Evolutionary conservation across 2,113 vertebrate species (phyloP).

Genomic region (Hypocryptadius cinnamomeus): DNA sequence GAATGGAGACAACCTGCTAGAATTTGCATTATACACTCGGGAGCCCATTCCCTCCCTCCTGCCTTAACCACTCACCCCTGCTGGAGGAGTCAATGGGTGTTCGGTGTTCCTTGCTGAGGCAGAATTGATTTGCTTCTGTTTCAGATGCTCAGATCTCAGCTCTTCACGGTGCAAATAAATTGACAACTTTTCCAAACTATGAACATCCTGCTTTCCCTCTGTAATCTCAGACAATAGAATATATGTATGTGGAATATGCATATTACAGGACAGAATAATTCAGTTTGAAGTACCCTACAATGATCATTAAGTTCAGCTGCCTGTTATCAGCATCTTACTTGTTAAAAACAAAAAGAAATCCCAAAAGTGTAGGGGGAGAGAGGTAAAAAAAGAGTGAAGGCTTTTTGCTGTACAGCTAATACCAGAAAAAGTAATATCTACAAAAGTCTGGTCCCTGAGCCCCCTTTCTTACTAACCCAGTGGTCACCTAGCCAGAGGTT

Average conservation of each 20-base stretch:
- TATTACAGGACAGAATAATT: not conserved
- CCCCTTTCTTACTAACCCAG: not conserved
- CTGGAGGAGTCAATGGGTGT: not conserved
- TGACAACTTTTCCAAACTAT: not conserved
- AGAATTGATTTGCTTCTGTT: constrained; percentile 11
- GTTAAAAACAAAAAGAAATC: not conserved
- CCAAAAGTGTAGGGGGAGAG: accelerated
- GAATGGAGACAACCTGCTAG: not conserved
- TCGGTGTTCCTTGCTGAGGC: not conserved
- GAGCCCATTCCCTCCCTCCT: not conserved
- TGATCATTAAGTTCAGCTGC: not conserved
- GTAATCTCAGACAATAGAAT: not conserved
- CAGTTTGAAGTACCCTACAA: not conserved
- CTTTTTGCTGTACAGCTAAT: not conserved
- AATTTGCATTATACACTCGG: not conserved
- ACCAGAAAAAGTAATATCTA: not conserved
- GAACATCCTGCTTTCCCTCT: not conserved
- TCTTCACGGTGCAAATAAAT: not conserved
- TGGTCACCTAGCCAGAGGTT: not conserved
- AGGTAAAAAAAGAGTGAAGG: not conserved
- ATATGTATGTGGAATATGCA: not conserved
- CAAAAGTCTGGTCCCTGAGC: not conserved
- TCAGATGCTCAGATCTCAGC: not conserved
- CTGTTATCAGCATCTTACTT: not conserved
- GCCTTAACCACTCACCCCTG: constrained; percentile 19